Evolutionary conservation across 2,113 vertebrate species (phyloP).

Genomic region (Vulpes vulpes): DNA sequence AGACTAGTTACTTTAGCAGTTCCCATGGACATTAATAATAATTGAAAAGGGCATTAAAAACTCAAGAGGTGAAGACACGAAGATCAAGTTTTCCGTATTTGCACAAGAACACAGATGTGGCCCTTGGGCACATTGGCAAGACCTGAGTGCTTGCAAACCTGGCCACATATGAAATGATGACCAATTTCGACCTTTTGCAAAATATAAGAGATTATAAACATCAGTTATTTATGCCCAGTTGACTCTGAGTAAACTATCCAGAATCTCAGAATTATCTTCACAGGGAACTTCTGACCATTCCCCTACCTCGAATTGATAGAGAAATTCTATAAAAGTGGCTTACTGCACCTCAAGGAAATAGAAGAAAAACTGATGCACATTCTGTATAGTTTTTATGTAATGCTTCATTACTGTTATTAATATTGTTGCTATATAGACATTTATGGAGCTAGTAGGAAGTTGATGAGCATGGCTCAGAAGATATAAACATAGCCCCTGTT

Average conservation of each 20-base stretch:
- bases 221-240: neutral
- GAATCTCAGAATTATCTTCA: conserved; percentile 20
- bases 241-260: neutral
- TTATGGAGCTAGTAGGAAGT: conserved; percentile 29
- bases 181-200: conserved; percentile 21
- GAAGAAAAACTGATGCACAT: neutral
- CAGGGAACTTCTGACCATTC: neutral
- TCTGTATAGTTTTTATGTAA: conserved; percentile 17
- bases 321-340: neutral
- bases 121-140: neutral
- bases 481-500: conserved; percentile 53
- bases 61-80: neutral
- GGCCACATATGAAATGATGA: neutral
- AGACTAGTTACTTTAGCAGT: neutral
- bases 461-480: conserved; percentile 38
- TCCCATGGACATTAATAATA: neutral
- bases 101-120: neutral
- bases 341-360: conserved; percentile 10
- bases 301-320: neutral
- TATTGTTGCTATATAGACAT: neutral
- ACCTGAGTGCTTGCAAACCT: neutral
- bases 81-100: neutral
- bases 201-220: neutral
- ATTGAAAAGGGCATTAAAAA: neutral
- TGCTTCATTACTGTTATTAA: conserved; percentile 55